Evolutionary conservation across 1,140 invertebrate genomes (phyloP).

Genomic region (Grapholita molesta): DNA sequence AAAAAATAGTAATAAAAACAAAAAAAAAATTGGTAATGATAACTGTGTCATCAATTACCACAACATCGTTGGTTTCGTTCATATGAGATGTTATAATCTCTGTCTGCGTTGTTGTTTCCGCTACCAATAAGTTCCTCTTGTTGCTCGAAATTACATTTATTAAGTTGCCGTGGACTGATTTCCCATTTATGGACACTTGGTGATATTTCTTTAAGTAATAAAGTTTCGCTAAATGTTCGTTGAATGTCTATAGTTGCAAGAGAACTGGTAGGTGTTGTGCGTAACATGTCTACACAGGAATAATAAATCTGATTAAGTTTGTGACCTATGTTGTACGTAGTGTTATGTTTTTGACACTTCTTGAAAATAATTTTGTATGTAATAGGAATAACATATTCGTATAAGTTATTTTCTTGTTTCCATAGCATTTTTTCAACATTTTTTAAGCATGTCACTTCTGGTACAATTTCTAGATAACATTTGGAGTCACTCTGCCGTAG

Average conservation of each 20-base stretch:
- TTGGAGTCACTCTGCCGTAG: constrained; percentile 36
- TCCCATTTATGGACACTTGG: not conserved
- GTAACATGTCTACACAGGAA: constrained; percentile 59
- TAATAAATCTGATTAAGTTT: constrained; percentile 49
- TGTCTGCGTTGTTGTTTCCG: not conserved
- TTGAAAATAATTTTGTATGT: constrained; percentile 55
- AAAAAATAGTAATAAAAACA: not conserved
- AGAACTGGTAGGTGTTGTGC: constrained; percentile 29
- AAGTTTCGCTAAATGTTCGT: constrained; percentile 49
- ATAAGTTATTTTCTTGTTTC: constrained; percentile 36
- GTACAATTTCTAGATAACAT: constrained; percentile 58
- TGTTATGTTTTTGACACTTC: constrained; percentile 25
- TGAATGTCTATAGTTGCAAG: constrained; percentile 36
- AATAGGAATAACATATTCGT: constrained; percentile 59
- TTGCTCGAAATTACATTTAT: not conserved
- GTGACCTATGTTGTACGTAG: constrained; percentile 13
- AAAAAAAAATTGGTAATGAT: not conserved
- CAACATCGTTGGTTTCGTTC: not conserved
- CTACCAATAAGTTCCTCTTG: not conserved
- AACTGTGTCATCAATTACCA: not conserved
- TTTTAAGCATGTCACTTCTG: constrained; percentile 44
- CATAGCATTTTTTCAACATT: constrained; percentile 58
- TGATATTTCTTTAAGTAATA: constrained; percentile 30
- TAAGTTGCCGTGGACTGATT: not conserved
- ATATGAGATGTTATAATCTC: not conserved